phyloP scores from a whole-genome alignment of 2,113 vertebrate species.

The Anarhynchus alexandrinus region DNA sequence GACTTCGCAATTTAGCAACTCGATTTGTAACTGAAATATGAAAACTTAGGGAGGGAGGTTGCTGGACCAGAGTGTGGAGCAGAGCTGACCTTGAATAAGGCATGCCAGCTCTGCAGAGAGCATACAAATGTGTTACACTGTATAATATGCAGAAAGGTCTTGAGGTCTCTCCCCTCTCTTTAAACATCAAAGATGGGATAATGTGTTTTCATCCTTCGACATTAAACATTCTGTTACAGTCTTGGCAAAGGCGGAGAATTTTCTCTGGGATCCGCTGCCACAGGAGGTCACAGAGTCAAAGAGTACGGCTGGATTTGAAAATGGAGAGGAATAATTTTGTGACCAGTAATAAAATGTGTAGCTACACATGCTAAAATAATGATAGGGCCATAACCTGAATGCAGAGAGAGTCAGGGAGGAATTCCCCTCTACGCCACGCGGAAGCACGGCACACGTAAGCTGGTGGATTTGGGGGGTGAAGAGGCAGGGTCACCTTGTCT shows the following conservation, averaged over 20 bases:
- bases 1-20: neutral
- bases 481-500: neutral
- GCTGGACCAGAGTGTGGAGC: neutral
- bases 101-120: neutral
- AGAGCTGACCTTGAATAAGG: conserved; percentile 53
- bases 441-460: neutral
- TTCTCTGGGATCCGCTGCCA: conserved; percentile 33
- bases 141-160: conserved; percentile 53
- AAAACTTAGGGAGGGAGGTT: neutral
- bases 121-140: conserved; percentile 38
- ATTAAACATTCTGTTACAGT: conserved; percentile 41
- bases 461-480: neutral
- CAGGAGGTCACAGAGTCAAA: neutral
- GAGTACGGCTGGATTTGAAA: conserved; percentile 1
- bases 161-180: conserved; percentile 46
- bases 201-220: conserved; percentile 55
- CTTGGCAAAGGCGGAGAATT: conserved; percentile 26
- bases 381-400: neutral
- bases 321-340: conserved; percentile 51
- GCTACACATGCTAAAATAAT: conserved; percentile 18
- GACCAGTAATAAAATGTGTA: conserved; percentile 32
- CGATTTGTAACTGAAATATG: neutral
- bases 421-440: neutral
- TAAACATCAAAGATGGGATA: conserved; percentile 61
- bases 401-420: neutral